Conservation (phyloP, 1,140 invertebrate genomes). For the Drosophila bifasciata region DNA sequence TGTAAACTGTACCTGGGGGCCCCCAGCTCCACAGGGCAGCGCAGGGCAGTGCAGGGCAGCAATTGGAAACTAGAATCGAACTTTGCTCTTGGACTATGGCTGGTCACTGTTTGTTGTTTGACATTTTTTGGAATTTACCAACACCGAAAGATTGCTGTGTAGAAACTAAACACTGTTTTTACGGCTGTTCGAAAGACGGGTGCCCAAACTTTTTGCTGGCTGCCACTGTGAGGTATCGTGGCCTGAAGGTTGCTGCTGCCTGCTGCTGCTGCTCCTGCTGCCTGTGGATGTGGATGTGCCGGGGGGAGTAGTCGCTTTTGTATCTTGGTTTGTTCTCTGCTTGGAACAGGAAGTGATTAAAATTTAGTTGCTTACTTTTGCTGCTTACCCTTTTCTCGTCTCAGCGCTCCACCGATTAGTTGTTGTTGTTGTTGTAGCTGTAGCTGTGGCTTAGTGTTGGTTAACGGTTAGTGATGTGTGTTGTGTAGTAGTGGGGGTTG, state of each 20-base stretch:
- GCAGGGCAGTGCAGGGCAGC: constrained; percentile 31
- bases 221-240: constrained; percentile 5
- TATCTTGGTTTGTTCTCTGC: constrained; percentile 37
- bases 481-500: constrained; percentile 44
- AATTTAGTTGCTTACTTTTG: constrained; percentile 27
- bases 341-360: constrained; percentile 32
- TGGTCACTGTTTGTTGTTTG: constrained; percentile 13
- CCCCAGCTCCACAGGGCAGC: constrained; percentile 36
- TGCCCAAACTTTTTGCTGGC: constrained; percentile 15
- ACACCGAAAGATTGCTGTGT: constrained; percentile 47
- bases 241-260: constrained; percentile 21
- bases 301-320: constrained; percentile 30
- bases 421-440: constrained; percentile 11
- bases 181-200: constrained; percentile 39
- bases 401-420: constrained; percentile 39
- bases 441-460: constrained; percentile 21
- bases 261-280: too few species aligned
- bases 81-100: constrained; percentile 58
- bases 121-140: constrained; percentile 70
- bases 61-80: constrained; percentile 43
- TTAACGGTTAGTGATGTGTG: constrained; percentile 50
- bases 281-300: constrained; percentile 15
- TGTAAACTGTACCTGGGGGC: constrained; percentile 76
- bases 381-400: constrained; percentile 48
- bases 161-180: constrained; percentile 45